Base-by-base conservation (phyloP, 1,140 invertebrate genomes). In the Drosophila ohnishii region DNA sequence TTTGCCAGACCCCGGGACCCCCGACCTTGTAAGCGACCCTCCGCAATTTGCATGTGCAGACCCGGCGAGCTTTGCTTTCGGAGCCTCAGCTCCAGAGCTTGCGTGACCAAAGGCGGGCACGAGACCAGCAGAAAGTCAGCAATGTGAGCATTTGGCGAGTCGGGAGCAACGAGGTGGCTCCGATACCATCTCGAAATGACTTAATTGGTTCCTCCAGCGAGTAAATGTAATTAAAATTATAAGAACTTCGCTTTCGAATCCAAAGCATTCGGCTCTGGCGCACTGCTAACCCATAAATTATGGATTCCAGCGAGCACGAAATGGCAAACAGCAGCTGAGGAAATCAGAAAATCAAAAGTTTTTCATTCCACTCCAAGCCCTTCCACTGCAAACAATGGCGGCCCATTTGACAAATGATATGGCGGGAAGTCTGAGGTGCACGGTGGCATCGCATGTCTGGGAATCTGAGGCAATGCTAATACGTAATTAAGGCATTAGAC, bases 201-300 rank as follows among this genome's bases (percentile, higher is more conserved):
- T 75, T 80, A 75, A 79, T 79, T 80, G 77, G 48, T 69, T 78
- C 62, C 66, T 55, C 28, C 35, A 56, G 44, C 40, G 37, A 42
- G 37, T 59, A 30, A 58, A 69, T 35, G 34, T 64, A 80, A 80
- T 65, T 50, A 83, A 84, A 74, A 58, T 35, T 30, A 58, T 66
- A 67, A 84, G 82, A 84, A 86, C 63, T 77, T 73, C 67, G 75
- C 63, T 80, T 58, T 75, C 72, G 59, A 58, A 60, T 75, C 57
- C 56, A 10, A 57, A 47, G 59, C 55, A 75, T 71, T 83, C 59
- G 60, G 47, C 42, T 55, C 42, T 50, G 50, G 35, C 51, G 63
- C 83, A 78, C 75, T 71, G 75, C 66, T 86, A 87, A 87, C 82
- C 83, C 66, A 86, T 72, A 87, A 87, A 87, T 86, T 87, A 86